Conservation (phyloP, 2,113 vertebrate species). For the Acrocephalus kingi region DNA sequence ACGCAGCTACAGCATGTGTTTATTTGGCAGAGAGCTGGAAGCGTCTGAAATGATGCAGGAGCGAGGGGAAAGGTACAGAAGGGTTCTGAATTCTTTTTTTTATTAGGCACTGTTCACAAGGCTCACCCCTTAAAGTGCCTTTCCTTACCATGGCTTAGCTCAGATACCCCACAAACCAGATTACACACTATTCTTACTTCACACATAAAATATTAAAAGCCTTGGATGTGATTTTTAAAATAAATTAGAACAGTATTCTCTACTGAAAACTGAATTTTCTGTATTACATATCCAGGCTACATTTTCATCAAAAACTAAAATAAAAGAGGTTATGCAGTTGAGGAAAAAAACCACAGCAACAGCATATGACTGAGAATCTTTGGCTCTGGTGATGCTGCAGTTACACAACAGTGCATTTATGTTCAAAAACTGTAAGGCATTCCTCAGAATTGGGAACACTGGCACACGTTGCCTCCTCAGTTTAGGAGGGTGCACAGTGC, state of each 20-base stretch:
- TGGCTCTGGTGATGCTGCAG: slow-evolving; percentile 11
- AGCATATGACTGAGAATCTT: not conserved
- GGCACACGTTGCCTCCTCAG: accelerated
- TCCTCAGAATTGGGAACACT: not conserved
- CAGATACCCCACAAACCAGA: slow-evolving; percentile 56
- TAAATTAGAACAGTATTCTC: not conserved
- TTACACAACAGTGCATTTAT: slow-evolving; percentile 35
- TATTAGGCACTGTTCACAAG: not conserved
- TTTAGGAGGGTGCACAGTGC: not conserved
- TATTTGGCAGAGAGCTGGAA: not conserved
- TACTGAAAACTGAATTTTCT: not conserved
- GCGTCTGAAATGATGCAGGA: not conserved
- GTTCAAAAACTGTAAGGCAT: not conserved
- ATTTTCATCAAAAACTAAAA: not conserved
- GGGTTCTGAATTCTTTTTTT: not conserved
- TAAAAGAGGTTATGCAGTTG: not conserved
- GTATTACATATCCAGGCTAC: not conserved
- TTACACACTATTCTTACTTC: slow-evolving; percentile 49
- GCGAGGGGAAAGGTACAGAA: not conserved
- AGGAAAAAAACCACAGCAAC: not conserved
- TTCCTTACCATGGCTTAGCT: slow-evolving; percentile 23
- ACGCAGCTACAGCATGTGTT: not conserved
- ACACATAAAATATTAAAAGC: slow-evolving; percentile 34
- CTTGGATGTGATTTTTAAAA: not conserved
- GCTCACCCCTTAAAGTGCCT: slow-evolving; percentile 15